Evolutionary conservation across 2,797 vertebrate species (phyloP).

Genomic region (Meda fulgida): DNA sequence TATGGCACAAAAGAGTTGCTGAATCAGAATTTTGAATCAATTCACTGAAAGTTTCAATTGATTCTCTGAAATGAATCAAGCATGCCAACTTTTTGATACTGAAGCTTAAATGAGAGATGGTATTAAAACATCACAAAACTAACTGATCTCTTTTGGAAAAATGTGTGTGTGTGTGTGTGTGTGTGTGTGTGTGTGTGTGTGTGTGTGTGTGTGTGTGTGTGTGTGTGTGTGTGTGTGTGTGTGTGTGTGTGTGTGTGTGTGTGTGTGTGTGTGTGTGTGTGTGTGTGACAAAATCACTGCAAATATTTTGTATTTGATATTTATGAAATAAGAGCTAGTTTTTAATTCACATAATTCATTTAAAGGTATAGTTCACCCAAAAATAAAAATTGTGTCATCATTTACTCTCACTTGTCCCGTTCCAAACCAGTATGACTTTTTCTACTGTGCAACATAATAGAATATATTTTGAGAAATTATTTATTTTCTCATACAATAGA

Average conservation of each 20-base stretch:
- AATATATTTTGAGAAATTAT: background rate
- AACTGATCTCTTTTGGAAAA: background rate
- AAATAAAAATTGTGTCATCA: background rate
- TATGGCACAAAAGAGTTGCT: too few species aligned
- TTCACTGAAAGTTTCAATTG: background rate
- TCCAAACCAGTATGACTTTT: background rate
- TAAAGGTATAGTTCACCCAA: background rate
- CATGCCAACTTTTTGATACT: background rate
- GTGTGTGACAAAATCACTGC: background rate
- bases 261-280: too few species aligned
- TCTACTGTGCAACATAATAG: background rate
- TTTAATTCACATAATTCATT: background rate
- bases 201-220: too few species aligned
- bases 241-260: too few species aligned
- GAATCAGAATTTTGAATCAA: background rate
- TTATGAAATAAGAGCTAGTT: background rate
- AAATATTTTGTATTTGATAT: background rate
- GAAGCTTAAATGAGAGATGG: background rate
- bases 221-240: too few species aligned
- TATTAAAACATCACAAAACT: background rate
- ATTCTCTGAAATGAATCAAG: background rate
- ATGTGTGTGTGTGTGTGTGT: too few species aligned
- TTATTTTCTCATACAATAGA: too few species aligned
- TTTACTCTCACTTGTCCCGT: background rate
- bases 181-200: too few species aligned